Evolutionary conservation across 2,888 invertebrate genomes (phyloP).

Genomic region (Julus scandinavius): DNA sequence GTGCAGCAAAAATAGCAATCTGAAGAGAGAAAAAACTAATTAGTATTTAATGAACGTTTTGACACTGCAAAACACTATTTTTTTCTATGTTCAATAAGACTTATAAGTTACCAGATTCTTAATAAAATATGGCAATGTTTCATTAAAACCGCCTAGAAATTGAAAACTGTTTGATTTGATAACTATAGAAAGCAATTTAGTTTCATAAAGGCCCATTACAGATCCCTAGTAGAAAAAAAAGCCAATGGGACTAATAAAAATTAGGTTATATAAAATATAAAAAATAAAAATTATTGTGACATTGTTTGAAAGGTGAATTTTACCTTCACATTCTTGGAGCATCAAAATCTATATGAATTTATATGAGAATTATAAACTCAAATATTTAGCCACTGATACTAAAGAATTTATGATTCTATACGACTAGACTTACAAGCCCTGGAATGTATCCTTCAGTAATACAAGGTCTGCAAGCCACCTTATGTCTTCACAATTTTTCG

Average conservation of each 20-base stretch:
- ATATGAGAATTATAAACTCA: conserved; percentile 17
- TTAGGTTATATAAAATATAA: too few relatives aligned
- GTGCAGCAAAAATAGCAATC: not conserved
- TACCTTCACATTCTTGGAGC: not conserved
- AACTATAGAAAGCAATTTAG: not conserved
- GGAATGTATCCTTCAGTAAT: not conserved
- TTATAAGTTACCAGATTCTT: too few relatives aligned
- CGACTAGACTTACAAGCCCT: not conserved
- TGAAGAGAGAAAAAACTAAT: not conserved
- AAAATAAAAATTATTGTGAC: too few relatives aligned
- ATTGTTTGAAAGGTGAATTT: not conserved
- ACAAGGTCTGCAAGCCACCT: not conserved
- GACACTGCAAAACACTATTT: not conserved
- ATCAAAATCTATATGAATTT: not conserved
- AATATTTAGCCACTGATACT: not conserved
- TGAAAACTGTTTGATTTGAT: not conserved
- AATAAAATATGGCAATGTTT: not conserved
- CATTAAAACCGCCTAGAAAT: not conserved
- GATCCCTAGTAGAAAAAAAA: too few relatives aligned
- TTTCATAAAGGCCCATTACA: too few relatives aligned
- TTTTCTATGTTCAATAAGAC: not conserved
- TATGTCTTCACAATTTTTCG: conserved; percentile 29
- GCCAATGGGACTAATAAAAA: too few relatives aligned
- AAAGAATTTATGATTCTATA: not conserved
- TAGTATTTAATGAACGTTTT: conserved; percentile 9